Base-by-base conservation (phyloP, 2,797 vertebrate genomes). In the Chanos chanos region DNA sequence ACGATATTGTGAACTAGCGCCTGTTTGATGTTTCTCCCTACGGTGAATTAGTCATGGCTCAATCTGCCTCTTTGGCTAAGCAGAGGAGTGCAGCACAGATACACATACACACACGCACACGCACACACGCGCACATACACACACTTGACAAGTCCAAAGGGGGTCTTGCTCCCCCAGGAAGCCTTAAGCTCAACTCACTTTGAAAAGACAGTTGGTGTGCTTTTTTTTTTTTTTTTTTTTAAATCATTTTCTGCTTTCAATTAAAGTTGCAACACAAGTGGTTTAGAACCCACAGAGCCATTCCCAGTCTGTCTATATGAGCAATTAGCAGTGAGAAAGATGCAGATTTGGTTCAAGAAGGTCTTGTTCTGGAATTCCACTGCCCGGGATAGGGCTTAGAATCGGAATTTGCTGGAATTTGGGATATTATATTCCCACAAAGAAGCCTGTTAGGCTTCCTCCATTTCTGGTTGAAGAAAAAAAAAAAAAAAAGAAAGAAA, bases 381-480 rank as follows among this genome's bases (percentile, higher is more conserved):
- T 7, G 37, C 69, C 52, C 50, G 66, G 67, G 66, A 77, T 60
- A 66, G 76, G n/a, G 81, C 72, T 77, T 77, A 60, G 76, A 75
- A 69, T 70, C 72, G 68, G 55, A 48, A 72, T 75, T 73, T 66
- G 13, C 54, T 55, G 77, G 72, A 76, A 76, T 83, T 80, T 61
- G 53, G 73, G 76, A 82, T 80, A 74, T 79, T 76, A 82, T 78
- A 68, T 70, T 79, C 77, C 76, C 65, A 78, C 79, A 85, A 80
- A 73, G 62, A 41, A 16, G 19, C 65, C 70, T 86, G 83, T 86
- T 83, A 84, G 72, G 85, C 74, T 43, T 65, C 50, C 61, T 62
- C 40, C 34, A 68, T 25, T 67, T 27, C 64, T 75, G 44, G 59
- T 76, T n/a, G n/a, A n/a, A n/a, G n/a, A n/a, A n/a, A n/a, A n/a